Base-by-base conservation (phyloP, 2,888 invertebrate species). In the Belgica antarctica region DNA sequence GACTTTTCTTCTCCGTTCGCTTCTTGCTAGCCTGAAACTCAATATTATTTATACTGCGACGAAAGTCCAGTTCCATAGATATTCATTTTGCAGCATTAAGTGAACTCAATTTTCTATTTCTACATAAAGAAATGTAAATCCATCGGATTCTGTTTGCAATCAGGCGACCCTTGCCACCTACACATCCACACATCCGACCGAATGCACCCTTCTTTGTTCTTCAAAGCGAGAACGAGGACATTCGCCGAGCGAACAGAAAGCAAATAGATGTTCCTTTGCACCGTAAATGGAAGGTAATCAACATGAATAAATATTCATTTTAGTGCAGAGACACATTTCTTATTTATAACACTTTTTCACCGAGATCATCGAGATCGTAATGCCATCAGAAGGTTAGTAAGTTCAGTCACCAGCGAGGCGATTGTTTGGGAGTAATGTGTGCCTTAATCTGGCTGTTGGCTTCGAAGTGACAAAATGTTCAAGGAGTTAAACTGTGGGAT, bases 271-370 rank as follows among this genome's bases (percentile, higher is more conserved):
- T 68, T 47, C 57, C 47, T 68, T 19, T 25, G 27, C 57, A 68
- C 57, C 68, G 52, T 57, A 68, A 68, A 68, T 68, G 52, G 52
- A 52, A 68, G 68, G 68, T 68, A 68, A 68, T 68, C 68, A 68
- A 57, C 52, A 57, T 52, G 68, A 57, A 68, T 68, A 68, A 68
- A 68, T 68, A 68, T 68, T 68, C 68, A 68, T 68, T 68, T 57
- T 59, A 59, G 12, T 59, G 22, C 19, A 10, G 8, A 25, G 34
- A 24, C 8, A 46, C 68, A 68, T 68, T 68, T 52, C 68, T 68
- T 68, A 68, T 68, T 68, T 57, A 68, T 52, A 31, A 68, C 57
- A 28, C 22, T n/a, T 59, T 59, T 59, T 27, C 41, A 41, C 8
- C 12, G 52, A 52, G 52, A 52, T 52, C 19, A 22, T 52, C 52